Evolutionary conservation across 2,113 vertebrate species (phyloP).

Genomic region (Chaenogobius annularis): DNA sequence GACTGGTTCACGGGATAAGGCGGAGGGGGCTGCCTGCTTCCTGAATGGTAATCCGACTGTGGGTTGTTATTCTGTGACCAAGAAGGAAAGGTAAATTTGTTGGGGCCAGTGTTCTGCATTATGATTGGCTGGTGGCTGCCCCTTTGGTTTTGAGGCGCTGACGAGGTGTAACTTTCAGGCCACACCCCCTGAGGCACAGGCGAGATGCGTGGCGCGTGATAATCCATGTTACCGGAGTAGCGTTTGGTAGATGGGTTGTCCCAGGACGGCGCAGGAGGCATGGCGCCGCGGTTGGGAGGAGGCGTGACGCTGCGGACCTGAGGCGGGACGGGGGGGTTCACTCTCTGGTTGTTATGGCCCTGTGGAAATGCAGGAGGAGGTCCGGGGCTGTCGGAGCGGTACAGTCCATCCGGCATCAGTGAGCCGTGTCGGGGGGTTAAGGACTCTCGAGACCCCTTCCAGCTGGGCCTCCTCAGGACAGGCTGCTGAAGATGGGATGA

Average conservation of each 20-base stretch:
- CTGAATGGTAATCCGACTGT: conserved; percentile 85
- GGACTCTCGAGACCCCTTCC: conserved; percentile 98
- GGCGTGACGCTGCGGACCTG: conserved; percentile 93
- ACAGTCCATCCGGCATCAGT: conserved; percentile 83
- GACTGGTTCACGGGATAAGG: conserved; percentile 86
- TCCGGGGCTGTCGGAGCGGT: conserved; percentile 87
- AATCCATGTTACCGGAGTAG: conserved; percentile 95
- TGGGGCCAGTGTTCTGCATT: conserved; percentile 88
- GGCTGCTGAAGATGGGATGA: conserved; percentile 83
- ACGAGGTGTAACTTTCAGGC: conserved; percentile 85
- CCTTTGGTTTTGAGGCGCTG: conserved; percentile 83
- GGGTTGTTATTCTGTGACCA: conserved; percentile 87
- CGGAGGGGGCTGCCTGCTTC: conserved; percentile 85
- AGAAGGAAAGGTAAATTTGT: conserved; percentile 87
- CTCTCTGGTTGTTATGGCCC: conserved; percentile 85
- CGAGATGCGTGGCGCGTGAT: conserved; percentile 88
- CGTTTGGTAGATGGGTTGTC: conserved; percentile 91
- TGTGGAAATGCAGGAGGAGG: conserved; percentile 83
- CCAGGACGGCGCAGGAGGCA: conserved; percentile 86
- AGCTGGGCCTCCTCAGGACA: conserved; percentile 89
- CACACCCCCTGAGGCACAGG: conserved; percentile 88
- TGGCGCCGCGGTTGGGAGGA: conserved; percentile 84
- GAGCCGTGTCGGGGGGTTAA: conserved; percentile 86
- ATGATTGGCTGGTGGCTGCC: conserved; percentile 93
- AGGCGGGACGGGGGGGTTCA: conserved; percentile 85